Evolutionary conservation across 2,797 vertebrate species (phyloP), one percentile per base, ranked within the genome.

Genomic region (Echiichthys vipera): DNA sequence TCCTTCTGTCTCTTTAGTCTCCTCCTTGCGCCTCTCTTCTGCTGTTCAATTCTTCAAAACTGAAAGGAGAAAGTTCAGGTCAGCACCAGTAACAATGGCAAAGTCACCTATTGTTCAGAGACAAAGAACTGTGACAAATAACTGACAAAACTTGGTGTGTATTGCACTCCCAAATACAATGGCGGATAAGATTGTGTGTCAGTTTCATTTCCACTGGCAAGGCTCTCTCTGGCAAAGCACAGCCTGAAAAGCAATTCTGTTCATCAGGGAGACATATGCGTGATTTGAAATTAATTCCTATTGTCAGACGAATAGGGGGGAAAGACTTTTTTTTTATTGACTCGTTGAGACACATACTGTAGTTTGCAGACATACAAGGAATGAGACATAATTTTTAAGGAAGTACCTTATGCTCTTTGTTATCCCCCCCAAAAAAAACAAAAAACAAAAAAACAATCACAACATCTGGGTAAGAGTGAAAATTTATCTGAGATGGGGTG

Each of bases 271-370:
- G 73, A 86, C 65, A 8, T 78, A 68, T 3, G 46, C 40, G 18
- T 62, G 66, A 85, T 85, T 82, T 85, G 80, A 90, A 88, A 89
- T 90, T 55, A 84, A 90, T 90, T 82, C 83, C 75, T 59, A 77
- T 89, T 90, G 87, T 91, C 77, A 84, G 64, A 65, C 54, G 73
- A 80, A 82, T 69, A 65, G 77, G 18, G 47, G 40, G 6, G n/a
- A 56, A 54, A 8, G 29, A 42, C 25, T 22, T 27, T 14, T 20
- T 29, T 27, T 27, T 7, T 25, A 65, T 55, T 76, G 63, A 57
- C 57, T 89, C 70, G 65, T 68, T 20, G 65, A 55, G 55, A 71
- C 53, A 30, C n/a, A 5, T n/a, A n/a, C n/a, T 36, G 34, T 6
- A 62, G 54, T 79, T 27, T 9, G 18, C 32, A 57, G 63, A 47